Evolutionary conservation across 2,888 invertebrate species (phyloP), one percentile per base, ranked within the genome.

Genomic region (Alloplasta piceator): DNA sequence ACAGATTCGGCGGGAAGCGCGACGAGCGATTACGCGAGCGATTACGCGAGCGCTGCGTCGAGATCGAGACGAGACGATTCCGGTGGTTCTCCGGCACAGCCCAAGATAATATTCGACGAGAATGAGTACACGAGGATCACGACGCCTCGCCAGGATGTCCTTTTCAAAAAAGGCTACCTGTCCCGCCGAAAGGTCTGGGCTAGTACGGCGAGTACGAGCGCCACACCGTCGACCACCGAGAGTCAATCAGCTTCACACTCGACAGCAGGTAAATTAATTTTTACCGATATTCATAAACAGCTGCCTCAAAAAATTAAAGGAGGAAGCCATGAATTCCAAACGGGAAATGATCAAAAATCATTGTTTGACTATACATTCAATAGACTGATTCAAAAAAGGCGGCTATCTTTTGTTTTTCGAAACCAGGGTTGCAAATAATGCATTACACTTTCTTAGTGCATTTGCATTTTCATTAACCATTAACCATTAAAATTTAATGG

Each of bases 121-220:
- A 95, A 95, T 90, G 95, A 95, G 92, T 95, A 95, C 91, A 95
- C 95, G 87, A 93, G 94, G 89, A 95, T 95, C 87, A 95, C 95
- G 73, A 95, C 95, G 52, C 95, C 95, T 39, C 92, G 95, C 84
- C 95, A 95, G 92, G 95, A 95, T 90, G 94, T 95, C 83, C 92
- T 95, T 85, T 95, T 95, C 91, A 95, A 95, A 91, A 95, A 95
- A 91, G 95, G 95, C 82, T 95, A 95, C 91, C 91, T 95, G 84
- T 94, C 94, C 86, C 94, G 93, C 86, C 94, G 94, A 86, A 94
- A 93, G 83, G 93, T 90, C 2, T 90, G 89, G 89, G 83, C 88
- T 26, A 87, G 89, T 14, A 90, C 88, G 46, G 88, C 90, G 5
- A 92, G 92, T 80, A 92, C 89, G 61, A 92, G 92, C 82, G 92